Base-by-base conservation (phyloP, 2,797 vertebrate genomes). In the Cirrhinus molitorella region DNA sequence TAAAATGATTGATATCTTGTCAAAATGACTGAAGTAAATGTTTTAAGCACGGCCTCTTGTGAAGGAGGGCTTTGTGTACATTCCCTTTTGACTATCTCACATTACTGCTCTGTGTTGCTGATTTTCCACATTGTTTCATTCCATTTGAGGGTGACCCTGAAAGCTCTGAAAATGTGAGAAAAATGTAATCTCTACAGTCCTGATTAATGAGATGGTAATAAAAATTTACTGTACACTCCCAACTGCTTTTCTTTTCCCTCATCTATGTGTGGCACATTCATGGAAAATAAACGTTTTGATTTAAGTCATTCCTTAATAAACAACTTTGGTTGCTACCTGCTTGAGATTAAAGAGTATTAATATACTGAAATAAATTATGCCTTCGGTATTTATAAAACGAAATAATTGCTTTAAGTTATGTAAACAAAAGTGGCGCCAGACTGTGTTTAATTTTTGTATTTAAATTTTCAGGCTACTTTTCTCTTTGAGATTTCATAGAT, bases 221-320 rank as follows among this genome's bases (percentile, higher is more conserved):
- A 90, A 86, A 67, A 53, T 63, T n/a, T 45, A 49, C 21, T 23
- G 53, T 87, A 75, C 76, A 80, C 84, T 88, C 74, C 73, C 16
- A 74, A 78, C 40, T 17, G 12, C 65, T 3, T 34, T 59, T 4
- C 7, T 79, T 65, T 51, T 65, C 2, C 5, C 43, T 40, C 0
- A 34, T 81, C 12, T 66, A 13, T 34, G 59, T 73, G 16, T 23
- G 6, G 23, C 13, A 2, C 13, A 45, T 14, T 43, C 37, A 16
- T 19, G 16, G 2, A 28, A 47, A 71, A 16, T 43, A 45, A n/a
- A 67, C 8, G 13, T 70, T 47, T 25, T 37, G 21, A n/a, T 17
- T 57, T 40, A 1, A 31, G 6, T 13, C 28, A 13, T 71, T 9
- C 16, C 28, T 31, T 49, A 31, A 28, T 51, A 13, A 19, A 31